Evolutionary conservation across 2,797 vertebrate genomes (phyloP), one percentile per base, ranked within the genome.

Genomic region (Spatula clypeata): DNA sequence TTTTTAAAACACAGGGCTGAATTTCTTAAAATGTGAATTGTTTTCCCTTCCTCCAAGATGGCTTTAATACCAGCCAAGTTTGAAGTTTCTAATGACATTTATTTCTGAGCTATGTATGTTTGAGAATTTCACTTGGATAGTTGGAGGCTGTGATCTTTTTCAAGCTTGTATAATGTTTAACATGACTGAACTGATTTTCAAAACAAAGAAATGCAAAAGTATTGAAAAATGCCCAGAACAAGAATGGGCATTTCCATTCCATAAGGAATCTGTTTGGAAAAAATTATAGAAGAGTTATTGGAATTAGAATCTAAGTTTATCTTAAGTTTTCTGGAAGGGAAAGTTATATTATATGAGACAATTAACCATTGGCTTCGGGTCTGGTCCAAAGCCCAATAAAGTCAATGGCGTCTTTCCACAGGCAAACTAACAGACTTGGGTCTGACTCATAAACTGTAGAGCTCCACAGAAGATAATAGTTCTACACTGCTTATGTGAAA

Each of bases 251-350:
- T 91, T 96, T 96, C 86, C 88, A 95, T 88, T 75, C 80, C 95
- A 95, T 94, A 93, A 96, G 88, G 93, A 95, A 94, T 96, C 82
- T 85, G 83, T 96, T 93, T 96, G 96, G 94, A 94, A 97, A 96
- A 96, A 93, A 90, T 65, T 94, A 86, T 71, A 55, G 79, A 42
- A 47, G 42, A 83, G 79, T 79, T 93, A 92, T 94, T 94, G 83
- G 96, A 94, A 88, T 95, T 97, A 88, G 83, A 95, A 95, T 92
- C 86, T 94, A 86, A 90, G 91, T 95, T 95, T 96, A 89, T 93
- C 88, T 82, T 76, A 81, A 93, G 87, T 94, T 93, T 96, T 88
- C 91, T 95, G 91, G 96, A 91, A 95, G 79, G 89, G 90, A 97
- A 96, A 93, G 90, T 93, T 94, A 47, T 58, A 72, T 96, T 91